Evolutionary conservation across 2,113 vertebrate genomes (phyloP).

Genomic region (Lampris incognitus): DNA sequence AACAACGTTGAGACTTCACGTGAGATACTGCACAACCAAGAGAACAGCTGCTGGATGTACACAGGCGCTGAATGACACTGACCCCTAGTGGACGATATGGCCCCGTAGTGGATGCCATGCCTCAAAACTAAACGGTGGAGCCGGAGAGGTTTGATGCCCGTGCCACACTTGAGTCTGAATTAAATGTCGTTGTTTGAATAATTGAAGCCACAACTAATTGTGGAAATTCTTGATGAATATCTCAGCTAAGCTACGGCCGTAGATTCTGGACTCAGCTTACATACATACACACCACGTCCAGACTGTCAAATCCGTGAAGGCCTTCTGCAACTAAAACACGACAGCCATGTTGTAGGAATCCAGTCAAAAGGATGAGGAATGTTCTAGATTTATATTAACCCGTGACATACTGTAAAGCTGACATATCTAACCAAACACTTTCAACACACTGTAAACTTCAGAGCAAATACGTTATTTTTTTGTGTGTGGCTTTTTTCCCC

Average conservation of each 20-base stretch:
- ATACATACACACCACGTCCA: background rate
- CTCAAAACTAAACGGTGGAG: background rate
- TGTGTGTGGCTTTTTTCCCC: too few relatives aligned
- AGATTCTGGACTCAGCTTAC: background rate
- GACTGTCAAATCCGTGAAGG: constrained; percentile 1
- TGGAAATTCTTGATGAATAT: constrained; percentile 16
- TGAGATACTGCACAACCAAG: constrained; percentile 28
- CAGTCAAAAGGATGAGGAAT: too few relatives aligned
- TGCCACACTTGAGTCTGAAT: background rate
- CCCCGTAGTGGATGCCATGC: constrained; percentile 1
- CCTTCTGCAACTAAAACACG: background rate
- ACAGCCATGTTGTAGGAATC: too few relatives aligned
- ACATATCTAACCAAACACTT: too few relatives aligned
- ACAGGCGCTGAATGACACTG: constrained; percentile 46
- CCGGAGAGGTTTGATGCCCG: background rate
- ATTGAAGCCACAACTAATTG: background rate
- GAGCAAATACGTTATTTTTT: too few relatives aligned
- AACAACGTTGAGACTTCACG: constrained; percentile 25
- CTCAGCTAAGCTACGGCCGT: background rate
- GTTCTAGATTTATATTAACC: too few relatives aligned
- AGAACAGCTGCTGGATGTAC: constrained; percentile 57
- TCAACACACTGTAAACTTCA: too few relatives aligned
- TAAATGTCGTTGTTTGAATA: background rate
- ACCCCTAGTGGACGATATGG: constrained; percentile 73
- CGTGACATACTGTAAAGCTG: too few relatives aligned